Base-by-base conservation (phyloP, 2,888 invertebrate species). In the Plusia festucae region DNA sequence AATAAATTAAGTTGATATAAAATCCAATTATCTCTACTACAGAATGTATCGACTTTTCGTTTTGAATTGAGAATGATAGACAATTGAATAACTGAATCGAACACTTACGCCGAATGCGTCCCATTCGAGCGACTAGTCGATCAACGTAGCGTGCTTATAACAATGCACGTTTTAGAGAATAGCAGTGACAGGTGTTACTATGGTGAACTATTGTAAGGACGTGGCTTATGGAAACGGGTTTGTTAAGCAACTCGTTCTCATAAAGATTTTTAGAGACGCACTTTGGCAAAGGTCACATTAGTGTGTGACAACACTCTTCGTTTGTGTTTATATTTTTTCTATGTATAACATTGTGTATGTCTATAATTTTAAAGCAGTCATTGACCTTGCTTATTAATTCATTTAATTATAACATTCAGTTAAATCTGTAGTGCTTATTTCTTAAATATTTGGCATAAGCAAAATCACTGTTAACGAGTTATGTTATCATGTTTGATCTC, bases 71-170 rank as follows among this genome's bases (percentile, higher is more conserved):
- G 1, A 63, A 61, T n/a, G 24, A 57, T 53, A 53, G 53, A 52
- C 51, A 53, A 66, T 13, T 53, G 53, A 65, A 67, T 58, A 24
- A 69, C 52, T 58, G 69, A 54, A 55, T 67, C 60, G 61, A 22
- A 32, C 18, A 53, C 15, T 67, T 53, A 53, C 49, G 44, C 40
- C 7, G 22, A 64, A 57, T 66, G 66, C 53, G 53, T 64, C 46
- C 62, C 54, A 65, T 62, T 73, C 52, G 53, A 9, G 16, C 27
- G 40, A 65, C 46, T 57, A 22, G 58, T 9, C 51, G 18, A 58
- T 54, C 8, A 60, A 24, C 24, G 22, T 20, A 57, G 24, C 24
- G 22, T 22, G 46, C 34, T 22, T 46, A 49, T 61, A 58, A 66
- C 60, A 63, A 60, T 58, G 7, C 13, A n/a, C 52, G 24, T 60